A percentile compares a stretch with the other conserved stretches of the same genome.
phyloP scores from a whole-genome alignment of 2,888 invertebrate species.

The Hypolimnas misippus region DNA sequence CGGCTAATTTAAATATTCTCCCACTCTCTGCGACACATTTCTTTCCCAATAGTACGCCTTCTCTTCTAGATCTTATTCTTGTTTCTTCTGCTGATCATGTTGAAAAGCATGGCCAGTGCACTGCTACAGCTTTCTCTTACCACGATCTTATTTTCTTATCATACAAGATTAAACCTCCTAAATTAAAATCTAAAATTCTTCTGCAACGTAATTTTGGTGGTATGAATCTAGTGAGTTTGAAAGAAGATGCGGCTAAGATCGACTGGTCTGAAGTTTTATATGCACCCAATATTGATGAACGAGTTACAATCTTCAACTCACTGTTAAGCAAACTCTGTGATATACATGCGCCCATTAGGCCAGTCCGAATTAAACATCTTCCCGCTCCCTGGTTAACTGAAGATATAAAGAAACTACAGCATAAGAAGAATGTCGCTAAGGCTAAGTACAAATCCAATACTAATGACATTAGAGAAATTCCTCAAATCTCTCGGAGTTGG shows the following conservation, averaged over 20 bases:
- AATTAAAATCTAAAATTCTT: slow-evolving; percentile 8
- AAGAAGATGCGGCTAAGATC: background rate
- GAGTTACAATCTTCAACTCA: background rate
- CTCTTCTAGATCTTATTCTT: slow-evolving; percentile 14
- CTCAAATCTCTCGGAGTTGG: no score
- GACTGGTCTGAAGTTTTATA: background rate
- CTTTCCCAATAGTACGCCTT: slow-evolving; percentile 14
- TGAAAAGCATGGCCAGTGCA: slow-evolving; percentile 6
- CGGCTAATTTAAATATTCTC: slow-evolving; percentile 22
- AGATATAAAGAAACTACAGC: background rate
- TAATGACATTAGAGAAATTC: no score
- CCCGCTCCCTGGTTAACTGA: background rate
- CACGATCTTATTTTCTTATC: slow-evolving; percentile 10
- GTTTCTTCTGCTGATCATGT: background rate
- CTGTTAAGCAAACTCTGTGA: background rate
- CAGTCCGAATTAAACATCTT: background rate
- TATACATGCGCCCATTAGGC: background rate
- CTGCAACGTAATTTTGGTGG: slow-evolving; percentile 18
- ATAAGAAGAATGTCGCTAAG: background rate
- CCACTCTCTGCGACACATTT: slow-evolving; percentile 21
- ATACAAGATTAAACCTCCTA: slow-evolving; percentile 7
- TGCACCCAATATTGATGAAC: background rate
- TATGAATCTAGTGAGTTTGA: background rate
- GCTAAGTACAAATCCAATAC: background rate
- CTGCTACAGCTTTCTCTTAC: background rate